Percentiles rank a stretch among this genome's conserved stretches.
Evolutionary conservation across 2,113 vertebrate genomes (phyloP).

Genomic region (Agapornis roseicollis): DNA sequence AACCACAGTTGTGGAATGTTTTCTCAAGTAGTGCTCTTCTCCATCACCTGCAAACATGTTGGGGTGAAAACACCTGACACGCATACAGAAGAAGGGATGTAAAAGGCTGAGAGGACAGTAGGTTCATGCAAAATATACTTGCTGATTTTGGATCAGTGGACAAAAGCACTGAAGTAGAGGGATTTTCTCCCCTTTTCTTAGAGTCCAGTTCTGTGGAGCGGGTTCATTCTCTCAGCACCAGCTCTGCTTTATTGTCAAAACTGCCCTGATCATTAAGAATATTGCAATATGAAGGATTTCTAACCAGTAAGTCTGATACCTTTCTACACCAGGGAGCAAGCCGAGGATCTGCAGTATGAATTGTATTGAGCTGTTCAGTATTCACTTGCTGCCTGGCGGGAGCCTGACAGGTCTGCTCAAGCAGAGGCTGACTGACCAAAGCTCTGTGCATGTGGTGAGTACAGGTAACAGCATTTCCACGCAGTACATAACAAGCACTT

Average conservation of each 20-base stretch:
- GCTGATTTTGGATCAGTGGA: not conserved
- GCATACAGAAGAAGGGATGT: not conserved
- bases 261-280: not conserved
- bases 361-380: not conserved
- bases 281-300: not conserved
- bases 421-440: accelerated
- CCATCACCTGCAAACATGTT: not conserved
- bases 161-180: not conserved
- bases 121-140: not conserved
- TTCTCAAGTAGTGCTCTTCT: not conserved
- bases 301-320: not conserved
- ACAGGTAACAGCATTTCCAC: not conserved
- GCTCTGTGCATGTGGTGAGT: accelerated
- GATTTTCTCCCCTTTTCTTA: not conserved
- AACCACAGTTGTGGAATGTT: not conserved
- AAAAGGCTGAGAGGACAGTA: not conserved
- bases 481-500: not conserved
- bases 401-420: not conserved
- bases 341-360: not conserved
- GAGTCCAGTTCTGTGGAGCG: not conserved
- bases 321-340: not conserved
- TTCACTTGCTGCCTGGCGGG: not conserved
- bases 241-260: not conserved
- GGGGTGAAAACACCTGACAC: not conserved
- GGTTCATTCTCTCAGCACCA: not conserved